Evolutionary conservation across 1,140 invertebrate genomes (phyloP).

Genomic region (Parasteatoda tepidariorum): DNA sequence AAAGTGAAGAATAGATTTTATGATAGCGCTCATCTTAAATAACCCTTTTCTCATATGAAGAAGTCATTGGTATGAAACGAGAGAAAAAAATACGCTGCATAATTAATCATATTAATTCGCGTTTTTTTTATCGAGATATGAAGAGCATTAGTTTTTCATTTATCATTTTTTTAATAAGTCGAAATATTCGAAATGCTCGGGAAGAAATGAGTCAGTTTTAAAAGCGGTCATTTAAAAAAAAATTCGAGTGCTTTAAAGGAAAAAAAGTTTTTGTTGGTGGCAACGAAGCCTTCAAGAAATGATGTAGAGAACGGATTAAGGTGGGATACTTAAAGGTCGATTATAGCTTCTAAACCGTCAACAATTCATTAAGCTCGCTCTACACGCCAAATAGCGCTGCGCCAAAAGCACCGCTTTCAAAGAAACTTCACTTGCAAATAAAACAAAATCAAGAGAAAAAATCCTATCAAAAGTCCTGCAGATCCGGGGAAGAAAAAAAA

Average conservation of each 20-base stretch:
- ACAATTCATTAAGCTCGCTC: slow-evolving; percentile 51
- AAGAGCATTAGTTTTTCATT: slow-evolving; percentile 56
- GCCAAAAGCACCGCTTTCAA: slow-evolving; percentile 37
- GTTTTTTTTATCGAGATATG: slow-evolving; percentile 34
- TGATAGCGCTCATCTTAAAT: slow-evolving; percentile 18
- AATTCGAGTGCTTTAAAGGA: slow-evolving; percentile 2
- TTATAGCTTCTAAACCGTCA: slow-evolving; percentile 36
- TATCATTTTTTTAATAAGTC: slow-evolving; percentile 58
- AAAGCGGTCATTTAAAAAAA: slow-evolving; percentile 47
- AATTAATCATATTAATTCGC: slow-evolving; percentile 53
- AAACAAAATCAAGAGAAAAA: slow-evolving; percentile 48
- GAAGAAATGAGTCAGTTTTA: slow-evolving; percentile 53
- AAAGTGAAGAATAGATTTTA: not conserved
- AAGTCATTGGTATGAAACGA: slow-evolving; percentile 27
- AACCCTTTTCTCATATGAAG: slow-evolving; percentile 34
- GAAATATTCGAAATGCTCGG: slow-evolving; percentile 49
- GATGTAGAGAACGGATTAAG: slow-evolving; percentile 54
- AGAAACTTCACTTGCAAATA: slow-evolving; percentile 28
- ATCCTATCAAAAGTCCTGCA: slow-evolving; percentile 23
- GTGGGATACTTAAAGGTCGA: slow-evolving; percentile 52
- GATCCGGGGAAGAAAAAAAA: slow-evolving; percentile 35
- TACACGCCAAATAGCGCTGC: slow-evolving; percentile 37
- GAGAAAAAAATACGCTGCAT: slow-evolving; percentile 25
- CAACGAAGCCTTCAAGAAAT: slow-evolving; percentile 53
- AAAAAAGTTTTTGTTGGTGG: slow-evolving; percentile 28